phyloP scores from a whole-genome alignment of 1,140 invertebrate genomes.

The Carcinoscorpius rotundicauda region DNA sequence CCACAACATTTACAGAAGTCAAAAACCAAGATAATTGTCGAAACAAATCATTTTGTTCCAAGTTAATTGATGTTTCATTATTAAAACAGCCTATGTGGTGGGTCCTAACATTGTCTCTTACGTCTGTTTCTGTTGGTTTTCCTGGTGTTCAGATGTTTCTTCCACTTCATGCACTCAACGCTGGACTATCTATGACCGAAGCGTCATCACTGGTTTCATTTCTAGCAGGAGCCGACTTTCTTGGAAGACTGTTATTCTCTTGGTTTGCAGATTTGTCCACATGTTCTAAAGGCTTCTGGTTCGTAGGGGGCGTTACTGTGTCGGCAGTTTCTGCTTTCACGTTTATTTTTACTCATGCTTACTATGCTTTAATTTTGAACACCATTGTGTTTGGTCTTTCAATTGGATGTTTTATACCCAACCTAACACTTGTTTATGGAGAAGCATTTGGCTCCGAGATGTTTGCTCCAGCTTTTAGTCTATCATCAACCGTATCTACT shows the following conservation, averaged over 20 bases:
- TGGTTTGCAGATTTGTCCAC: conserved; percentile 22
- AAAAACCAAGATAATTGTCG: too few species aligned
- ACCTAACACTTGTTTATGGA: conserved; percentile 20
- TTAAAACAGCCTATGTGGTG: conserved; percentile 20
- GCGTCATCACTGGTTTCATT: conserved; percentile 18
- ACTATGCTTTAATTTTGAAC: conserved; percentile 10
- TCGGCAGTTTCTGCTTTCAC: conserved; percentile 19
- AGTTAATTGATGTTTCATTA: conserved; percentile 16
- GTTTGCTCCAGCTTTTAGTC: conserved; percentile 17
- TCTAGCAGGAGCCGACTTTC: conserved; percentile 20
- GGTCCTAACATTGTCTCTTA: conserved; percentile 20
- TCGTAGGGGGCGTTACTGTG: conserved; percentile 20
- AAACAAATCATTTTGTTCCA: too few species aligned
- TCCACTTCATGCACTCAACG: conserved; percentile 16
- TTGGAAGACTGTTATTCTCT: conserved; percentile 19
- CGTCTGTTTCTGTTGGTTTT: conserved; percentile 17
- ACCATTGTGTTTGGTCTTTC: conserved; percentile 18
- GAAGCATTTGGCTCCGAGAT: conserved; percentile 18
- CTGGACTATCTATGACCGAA: conserved; percentile 17
- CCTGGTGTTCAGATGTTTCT: conserved; percentile 21
- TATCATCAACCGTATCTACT: conserved; percentile 10
- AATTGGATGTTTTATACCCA: conserved; percentile 21
- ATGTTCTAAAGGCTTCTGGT: conserved; percentile 21
- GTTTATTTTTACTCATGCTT: conserved; percentile 16
- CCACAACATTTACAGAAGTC: too few species aligned